A percentile compares a stretch with the other conserved stretches of the same genome.
These are phyloP conservation scores for Probosciger aterrimus DNA, from an alignment of 2,113 vertebrate species.

Conservation along the genomic window DNA sequence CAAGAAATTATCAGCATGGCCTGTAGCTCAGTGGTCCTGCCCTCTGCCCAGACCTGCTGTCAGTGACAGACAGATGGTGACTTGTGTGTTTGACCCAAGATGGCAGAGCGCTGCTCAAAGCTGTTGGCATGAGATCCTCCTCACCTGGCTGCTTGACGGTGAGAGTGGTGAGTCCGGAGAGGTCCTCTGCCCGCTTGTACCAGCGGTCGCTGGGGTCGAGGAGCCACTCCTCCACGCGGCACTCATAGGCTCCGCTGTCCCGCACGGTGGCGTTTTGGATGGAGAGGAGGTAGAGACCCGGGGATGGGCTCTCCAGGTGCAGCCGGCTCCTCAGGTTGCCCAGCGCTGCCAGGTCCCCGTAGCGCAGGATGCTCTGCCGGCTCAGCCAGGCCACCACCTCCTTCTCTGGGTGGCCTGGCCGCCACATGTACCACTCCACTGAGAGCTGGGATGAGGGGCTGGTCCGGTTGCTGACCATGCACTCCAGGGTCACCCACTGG, in stretches of 20 bases:
- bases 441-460: constrained; percentile 83
- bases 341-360: constrained; percentile 71
- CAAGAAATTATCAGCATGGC: neutral
- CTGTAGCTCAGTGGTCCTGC: neutral
- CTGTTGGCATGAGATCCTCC: neutral
- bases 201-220: constrained; percentile 83
- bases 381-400: constrained; percentile 82
- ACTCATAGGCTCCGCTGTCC: constrained; percentile 83
- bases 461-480: constrained; percentile 84
- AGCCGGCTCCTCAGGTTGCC: constrained; percentile 80
- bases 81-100: accelerated
- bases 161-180: constrained; percentile 82
- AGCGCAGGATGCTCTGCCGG: constrained; percentile 73
- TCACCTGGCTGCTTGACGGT: constrained; percentile 86
- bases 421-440: constrained; percentile 88
- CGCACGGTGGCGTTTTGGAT: constrained; percentile 82
- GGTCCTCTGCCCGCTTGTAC: constrained; percentile 87
- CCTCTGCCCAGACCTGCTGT: accelerated
- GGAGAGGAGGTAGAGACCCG: constrained; percentile 82
- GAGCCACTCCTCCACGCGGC: constrained; percentile 88
- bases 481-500: constrained; percentile 88
- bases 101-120: neutral
- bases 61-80: neutral
- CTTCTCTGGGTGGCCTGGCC: constrained; percentile 75
- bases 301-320: constrained; percentile 82